A percentile compares a stretch with the other conserved stretches of the same genome.
phyloP scores from a whole-genome alignment of 2,888 invertebrate genomes.

The Colletes collaris region DNA sequence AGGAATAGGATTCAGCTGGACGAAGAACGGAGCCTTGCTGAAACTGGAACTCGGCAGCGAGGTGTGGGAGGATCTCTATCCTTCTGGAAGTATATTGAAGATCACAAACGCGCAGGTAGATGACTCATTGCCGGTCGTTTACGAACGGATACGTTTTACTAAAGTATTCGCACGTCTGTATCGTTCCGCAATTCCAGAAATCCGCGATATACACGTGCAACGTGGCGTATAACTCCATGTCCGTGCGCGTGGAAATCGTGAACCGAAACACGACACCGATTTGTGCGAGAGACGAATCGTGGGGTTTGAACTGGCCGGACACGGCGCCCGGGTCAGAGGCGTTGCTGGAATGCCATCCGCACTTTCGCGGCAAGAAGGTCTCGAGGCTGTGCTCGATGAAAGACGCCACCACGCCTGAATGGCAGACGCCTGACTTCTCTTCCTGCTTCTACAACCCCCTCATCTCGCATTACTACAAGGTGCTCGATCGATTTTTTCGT shows the following conservation, averaged over 20 bases:
- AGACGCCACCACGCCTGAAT: constrained; percentile 87
- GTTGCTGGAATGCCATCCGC: constrained; percentile 86
- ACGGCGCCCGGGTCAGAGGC: constrained; percentile 91
- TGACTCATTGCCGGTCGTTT: background rate
- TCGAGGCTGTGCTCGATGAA: constrained; percentile 85
- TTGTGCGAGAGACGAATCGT: constrained; percentile 85
- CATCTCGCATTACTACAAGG: constrained; percentile 86
- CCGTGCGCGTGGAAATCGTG: constrained; percentile 88
- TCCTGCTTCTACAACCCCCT: constrained; percentile 88
- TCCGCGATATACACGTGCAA: constrained; percentile 91
- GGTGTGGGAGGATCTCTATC: constrained; percentile 93
- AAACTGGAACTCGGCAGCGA: constrained; percentile 90
- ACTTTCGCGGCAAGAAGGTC: constrained; percentile 76
- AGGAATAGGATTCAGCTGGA: constrained; percentile 92
- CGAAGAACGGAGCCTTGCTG: constrained; percentile 89
- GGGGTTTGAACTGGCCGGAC: constrained; percentile 86
- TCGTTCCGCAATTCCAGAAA: constrained; percentile 85
- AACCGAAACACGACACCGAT: constrained; percentile 85
- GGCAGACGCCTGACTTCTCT: constrained; percentile 91
- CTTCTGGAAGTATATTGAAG: constrained; percentile 92
- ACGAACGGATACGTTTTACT: too few species aligned
- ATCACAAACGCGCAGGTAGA: constrained; percentile 90
- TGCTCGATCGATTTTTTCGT: constrained; percentile 69
- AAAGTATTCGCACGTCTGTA: background rate
- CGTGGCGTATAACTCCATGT: constrained; percentile 86